Percentiles rank a stretch among this genome's conserved stretches.
Evolutionary conservation across 2,888 invertebrate species (phyloP).

Genomic region (Celastrina argiolus): DNA sequence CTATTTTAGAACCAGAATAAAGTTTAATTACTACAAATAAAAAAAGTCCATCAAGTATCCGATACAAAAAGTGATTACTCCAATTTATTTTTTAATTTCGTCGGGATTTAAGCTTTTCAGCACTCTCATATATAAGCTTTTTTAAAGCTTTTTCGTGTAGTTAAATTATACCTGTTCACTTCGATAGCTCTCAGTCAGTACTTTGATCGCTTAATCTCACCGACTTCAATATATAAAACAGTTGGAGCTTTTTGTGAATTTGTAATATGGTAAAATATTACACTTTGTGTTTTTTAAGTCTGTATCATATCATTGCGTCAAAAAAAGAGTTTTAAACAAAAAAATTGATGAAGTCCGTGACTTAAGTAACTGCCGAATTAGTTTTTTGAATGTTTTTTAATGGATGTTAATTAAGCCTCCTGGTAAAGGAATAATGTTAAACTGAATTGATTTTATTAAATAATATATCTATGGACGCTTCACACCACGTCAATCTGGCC

Average conservation of each 20-base stretch:
- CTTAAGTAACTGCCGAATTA: no score
- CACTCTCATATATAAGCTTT: constrained; percentile 13
- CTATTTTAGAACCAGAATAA: background rate
- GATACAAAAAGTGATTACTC: background rate
- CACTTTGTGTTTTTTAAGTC: background rate
- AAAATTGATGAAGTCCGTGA: no score
- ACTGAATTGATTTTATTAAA: no score
- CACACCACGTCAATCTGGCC: no score
- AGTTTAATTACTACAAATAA: background rate
- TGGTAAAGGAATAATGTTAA: no score
- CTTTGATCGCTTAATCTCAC: constrained; percentile 35
- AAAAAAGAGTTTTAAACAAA: no score
- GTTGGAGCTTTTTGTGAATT: background rate
- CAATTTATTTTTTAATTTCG: background rate
- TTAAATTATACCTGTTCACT: constrained; percentile 21
- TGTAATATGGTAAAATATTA: background rate
- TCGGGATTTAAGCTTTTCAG: background rate
- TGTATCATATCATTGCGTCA: no score
- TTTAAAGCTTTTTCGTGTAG: constrained; percentile 24
- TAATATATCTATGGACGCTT: no score
- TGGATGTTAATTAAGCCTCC: no score
- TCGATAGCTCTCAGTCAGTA: constrained; percentile 17
- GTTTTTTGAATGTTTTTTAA: no score
- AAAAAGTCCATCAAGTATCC: background rate
- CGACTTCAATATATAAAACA: constrained; percentile 26